phyloP scores from a whole-genome alignment of 2,113 vertebrate genomes.

The Panthera uncia region DNA sequence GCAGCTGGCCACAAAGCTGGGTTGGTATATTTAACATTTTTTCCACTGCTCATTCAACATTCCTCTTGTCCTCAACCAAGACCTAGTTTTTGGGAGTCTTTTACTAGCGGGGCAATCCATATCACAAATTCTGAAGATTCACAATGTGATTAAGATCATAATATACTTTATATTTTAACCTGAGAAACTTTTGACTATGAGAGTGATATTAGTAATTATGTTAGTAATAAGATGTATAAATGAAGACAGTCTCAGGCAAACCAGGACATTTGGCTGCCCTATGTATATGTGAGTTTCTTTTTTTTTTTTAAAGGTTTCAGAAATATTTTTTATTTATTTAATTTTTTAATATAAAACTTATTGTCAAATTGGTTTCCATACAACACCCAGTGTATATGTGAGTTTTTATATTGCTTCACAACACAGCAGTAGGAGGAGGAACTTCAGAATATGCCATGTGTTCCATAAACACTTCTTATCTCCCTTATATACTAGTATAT shows the following conservation, averaged over 20 bases:
- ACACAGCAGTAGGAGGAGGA: not conserved
- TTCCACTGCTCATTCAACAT: not conserved
- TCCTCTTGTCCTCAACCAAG: not conserved
- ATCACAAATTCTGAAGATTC: not conserved
- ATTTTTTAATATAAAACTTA: no score
- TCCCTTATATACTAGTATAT: not conserved
- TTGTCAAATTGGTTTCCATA: no score
- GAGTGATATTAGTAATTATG: not conserved
- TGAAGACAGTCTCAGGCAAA: not conserved
- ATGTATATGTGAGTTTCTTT: not conserved
- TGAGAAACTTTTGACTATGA: not conserved
- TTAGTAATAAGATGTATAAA: not conserved
- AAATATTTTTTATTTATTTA: no score
- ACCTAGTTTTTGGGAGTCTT: not conserved
- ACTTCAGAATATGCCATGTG: not conserved
- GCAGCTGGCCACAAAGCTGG: not conserved
- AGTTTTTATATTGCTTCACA: not conserved
- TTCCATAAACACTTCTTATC: not conserved
- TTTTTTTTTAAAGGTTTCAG: no score
- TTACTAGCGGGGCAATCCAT: not conserved
- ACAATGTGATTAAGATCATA: not conserved
- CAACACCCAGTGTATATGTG: not conserved
- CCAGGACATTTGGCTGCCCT: not conserved
- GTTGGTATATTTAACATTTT: not conserved
- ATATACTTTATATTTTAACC: not conserved